Conservation (phyloP, 2,113 vertebrate species). For the Nesoenas mayeri region DNA sequence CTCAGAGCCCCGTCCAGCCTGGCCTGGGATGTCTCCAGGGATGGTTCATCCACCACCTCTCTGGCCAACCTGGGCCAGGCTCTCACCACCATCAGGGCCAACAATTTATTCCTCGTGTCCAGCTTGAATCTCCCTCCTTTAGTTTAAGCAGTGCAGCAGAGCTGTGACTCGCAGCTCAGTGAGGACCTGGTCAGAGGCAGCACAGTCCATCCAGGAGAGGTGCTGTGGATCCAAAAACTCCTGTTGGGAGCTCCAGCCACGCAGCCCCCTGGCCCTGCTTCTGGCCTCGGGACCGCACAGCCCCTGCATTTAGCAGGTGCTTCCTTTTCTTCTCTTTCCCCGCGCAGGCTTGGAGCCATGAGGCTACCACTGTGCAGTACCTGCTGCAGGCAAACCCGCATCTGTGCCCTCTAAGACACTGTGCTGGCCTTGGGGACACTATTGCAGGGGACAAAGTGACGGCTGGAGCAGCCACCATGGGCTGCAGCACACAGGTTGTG, state of each 20-base stretch:
- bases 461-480: neutral
- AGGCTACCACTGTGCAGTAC: neutral
- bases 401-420: neutral
- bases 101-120: no score
- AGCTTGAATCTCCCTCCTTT: no score
- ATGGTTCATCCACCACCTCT: no score
- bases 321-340: neutral
- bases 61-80: no score
- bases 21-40: no score
- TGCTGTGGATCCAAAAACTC: neutral
- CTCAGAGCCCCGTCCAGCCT: no score
- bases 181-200: accelerated
- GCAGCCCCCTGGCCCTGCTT: neutral
- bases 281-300: accelerated
- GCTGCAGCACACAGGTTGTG: neutral
- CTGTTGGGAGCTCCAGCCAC: neutral
- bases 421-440: neutral
- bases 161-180: accelerated
- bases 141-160: no score
- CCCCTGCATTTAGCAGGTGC: neutral
- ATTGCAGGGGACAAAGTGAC: neutral
- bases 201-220: neutral
- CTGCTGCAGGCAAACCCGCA: neutral
- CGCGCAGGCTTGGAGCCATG: neutral
- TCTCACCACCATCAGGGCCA: no score